phyloP scores from a whole-genome alignment of 1,140 invertebrate species.

The Sitobion miscanthi region DNA sequence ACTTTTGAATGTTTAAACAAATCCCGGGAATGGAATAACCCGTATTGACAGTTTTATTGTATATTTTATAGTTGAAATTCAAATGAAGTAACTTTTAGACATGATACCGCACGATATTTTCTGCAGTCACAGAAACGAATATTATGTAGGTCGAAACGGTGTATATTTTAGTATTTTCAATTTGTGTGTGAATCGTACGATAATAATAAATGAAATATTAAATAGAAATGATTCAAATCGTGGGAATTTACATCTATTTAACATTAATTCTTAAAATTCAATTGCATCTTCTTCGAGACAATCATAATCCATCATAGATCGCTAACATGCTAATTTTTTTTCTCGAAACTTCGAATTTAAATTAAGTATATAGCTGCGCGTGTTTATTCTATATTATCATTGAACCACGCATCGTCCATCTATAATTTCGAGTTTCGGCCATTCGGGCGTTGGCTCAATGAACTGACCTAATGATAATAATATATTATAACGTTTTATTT shows the following conservation, averaged over 20 bases:
- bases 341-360: not conserved
- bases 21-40: not conserved
- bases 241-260: not conserved
- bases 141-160: not conserved
- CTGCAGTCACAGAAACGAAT: not conserved
- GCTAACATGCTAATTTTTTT: not conserved
- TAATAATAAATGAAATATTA: not conserved
- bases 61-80: no score
- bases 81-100: not conserved
- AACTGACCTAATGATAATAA: conserved; percentile 12
- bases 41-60: no score
- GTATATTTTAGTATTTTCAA: not conserved
- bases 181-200: not conserved
- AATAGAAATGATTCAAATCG: not conserved
- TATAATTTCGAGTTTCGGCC: not conserved
- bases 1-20: not conserved
- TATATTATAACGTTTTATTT: not conserved
- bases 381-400: not conserved
- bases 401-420: not conserved
- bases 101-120: not conserved
- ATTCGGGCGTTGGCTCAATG: not conserved
- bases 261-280: not conserved
- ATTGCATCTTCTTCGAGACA: not conserved
- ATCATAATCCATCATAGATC: not conserved
- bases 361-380: not conserved